phyloP scores from a whole-genome alignment of 2,888 invertebrate genomes.

The Graphium colonna region DNA sequence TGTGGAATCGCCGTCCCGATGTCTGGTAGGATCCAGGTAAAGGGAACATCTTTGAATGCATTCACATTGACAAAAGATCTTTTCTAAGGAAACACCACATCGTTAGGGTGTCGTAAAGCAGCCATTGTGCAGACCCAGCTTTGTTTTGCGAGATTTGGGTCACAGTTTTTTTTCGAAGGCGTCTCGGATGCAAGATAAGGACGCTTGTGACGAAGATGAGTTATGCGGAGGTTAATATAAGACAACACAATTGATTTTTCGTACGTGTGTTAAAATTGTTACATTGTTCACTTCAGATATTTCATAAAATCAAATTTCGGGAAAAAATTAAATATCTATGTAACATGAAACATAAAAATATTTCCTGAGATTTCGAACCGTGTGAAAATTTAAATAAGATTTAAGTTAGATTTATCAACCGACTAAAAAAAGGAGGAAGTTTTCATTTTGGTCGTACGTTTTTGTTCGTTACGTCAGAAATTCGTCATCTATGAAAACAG shows the following conservation, averaged over 20 bases:
- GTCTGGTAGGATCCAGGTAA: conserved; percentile 73
- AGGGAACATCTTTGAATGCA: conserved; percentile 68
- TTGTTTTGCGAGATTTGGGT: conserved; percentile 77
- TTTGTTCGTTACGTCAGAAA: too few species aligned
- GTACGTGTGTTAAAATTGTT: too few species aligned
- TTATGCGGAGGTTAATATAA: too few species aligned
- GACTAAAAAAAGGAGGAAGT: not conserved
- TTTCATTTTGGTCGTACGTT: conserved; percentile 1
- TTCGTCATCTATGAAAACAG: too few species aligned
- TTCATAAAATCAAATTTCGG: too few species aligned
- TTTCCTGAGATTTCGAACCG: too few species aligned
- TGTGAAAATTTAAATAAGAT: conserved; percentile 4
- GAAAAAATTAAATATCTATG: conserved; percentile 26
- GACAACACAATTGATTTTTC: too few species aligned
- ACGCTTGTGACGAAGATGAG: not conserved
- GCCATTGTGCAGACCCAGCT: conserved; percentile 70
- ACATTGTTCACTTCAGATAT: conserved; percentile 50
- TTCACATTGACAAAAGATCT: conserved; percentile 76
- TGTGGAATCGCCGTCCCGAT: conserved; percentile 66
- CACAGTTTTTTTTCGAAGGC: conserved; percentile 76
- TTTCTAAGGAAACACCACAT: conserved; percentile 78
- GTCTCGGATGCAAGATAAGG: conserved; percentile 60
- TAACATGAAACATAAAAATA: too few species aligned
- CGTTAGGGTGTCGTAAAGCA: conserved; percentile 77
- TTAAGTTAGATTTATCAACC: too few species aligned